phyloP scores from a whole-genome alignment of 1,140 invertebrate genomes.

The Cyrtorhinus lividipennis region DNA sequence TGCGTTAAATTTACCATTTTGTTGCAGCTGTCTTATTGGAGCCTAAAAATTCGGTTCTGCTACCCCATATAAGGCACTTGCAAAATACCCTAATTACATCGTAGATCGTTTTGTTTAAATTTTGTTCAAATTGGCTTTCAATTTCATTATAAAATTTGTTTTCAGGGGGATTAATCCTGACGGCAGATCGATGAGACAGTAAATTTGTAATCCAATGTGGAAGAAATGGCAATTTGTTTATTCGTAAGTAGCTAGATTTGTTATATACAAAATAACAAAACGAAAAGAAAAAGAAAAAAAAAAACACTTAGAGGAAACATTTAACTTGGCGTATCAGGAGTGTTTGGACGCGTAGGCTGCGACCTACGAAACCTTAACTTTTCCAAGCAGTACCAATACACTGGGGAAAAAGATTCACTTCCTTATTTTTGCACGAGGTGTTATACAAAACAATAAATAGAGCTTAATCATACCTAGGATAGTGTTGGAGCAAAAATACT shows the following conservation, averaged over 20 bases:
- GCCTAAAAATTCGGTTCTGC: constrained; percentile 17
- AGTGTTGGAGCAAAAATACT: constrained; percentile 9
- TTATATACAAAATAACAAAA: constrained; percentile 14
- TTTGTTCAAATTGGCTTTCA: background rate
- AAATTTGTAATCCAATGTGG: too few relatives aligned
- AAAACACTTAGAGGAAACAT: constrained; percentile 7
- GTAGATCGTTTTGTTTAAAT: background rate
- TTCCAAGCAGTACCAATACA: background rate
- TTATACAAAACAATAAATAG: constrained; percentile 13
- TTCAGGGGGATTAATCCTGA: too few relatives aligned
- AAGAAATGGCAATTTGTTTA: constrained; percentile 13
- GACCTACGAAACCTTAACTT: too few relatives aligned
- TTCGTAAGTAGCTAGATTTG: constrained; percentile 8
- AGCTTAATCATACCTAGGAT: constrained; percentile 10
- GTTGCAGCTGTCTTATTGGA: constrained; percentile 22
- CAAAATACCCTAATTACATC: constrained; percentile 15
- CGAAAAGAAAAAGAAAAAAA: too few relatives aligned
- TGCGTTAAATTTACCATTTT: background rate
- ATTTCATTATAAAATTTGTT: background rate
- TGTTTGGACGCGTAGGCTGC: background rate
- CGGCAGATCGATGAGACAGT: background rate
- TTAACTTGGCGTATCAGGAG: background rate
- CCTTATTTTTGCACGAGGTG: too few relatives aligned
- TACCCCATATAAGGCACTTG: constrained; percentile 22
- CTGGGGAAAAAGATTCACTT: background rate